Evolutionary conservation across 2,797 vertebrate species (phyloP), one percentile per base, ranked within the genome.

Genomic region (Thaleichthys pacificus): DNA sequence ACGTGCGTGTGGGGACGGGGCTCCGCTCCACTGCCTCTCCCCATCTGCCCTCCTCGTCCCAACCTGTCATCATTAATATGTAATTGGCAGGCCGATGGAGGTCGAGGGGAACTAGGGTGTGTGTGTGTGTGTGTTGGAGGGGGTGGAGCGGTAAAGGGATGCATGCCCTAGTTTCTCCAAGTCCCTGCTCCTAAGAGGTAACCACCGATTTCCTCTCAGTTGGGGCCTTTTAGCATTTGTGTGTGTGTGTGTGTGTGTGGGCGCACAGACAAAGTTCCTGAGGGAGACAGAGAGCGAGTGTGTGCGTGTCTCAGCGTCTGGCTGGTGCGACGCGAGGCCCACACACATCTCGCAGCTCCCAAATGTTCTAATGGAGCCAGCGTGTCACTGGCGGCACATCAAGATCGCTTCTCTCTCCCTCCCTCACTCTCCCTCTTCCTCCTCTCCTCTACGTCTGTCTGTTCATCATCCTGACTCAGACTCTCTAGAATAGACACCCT

Each of bases 301-400:
- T 57, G 15, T 57, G 30, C 15, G 62, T 19, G 5, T 42, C 35
- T 22, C 4, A 15, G 63, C 38, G 56, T 12, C 54, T 60, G 21
- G 19, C 56, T 21, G 30, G 58, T 51, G 69, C 15, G 38, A 11
- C 58, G 32, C 14, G 47, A 35, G 57, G 32, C 32, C 15, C 6
- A 12, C 22, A 21, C 24, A 5, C 35, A 35, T 63, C 61, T n/a
- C 4, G 4, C 69, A 69, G 63, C 42, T 61, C 70, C 72, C 68
- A n/a, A 54, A 54, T 28, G 70, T 78, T 83, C 76, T 64, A 68
- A 75, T 65, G 69, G 71, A 80, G 74, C 79, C 72, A 70, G 77
- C 74, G 84, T 88, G 83, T 88, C 74, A 21, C 82, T 88, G 88
- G 87, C 84, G 76, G 86, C 84, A 88, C 81, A 89, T 90, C 86